Conservation (phyloP, 1,140 invertebrate species). For the Eumeta japonica region DNA sequence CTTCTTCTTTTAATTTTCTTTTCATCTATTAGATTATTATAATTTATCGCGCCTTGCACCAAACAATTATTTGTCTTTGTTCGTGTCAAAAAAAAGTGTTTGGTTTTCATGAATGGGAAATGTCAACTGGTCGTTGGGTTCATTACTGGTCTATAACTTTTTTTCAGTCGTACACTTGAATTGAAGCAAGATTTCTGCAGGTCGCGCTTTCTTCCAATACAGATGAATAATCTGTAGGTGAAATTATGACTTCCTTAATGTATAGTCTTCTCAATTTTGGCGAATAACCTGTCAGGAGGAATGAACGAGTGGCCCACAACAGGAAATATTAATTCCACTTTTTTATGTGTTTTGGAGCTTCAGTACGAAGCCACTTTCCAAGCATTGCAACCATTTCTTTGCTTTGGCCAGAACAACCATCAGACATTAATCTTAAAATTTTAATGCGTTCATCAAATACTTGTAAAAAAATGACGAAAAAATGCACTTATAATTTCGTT, state of each 20-base stretch:
- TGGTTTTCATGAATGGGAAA: slow-evolving; percentile 7
- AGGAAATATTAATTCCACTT: slow-evolving; percentile 24
- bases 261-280: slow-evolving; percentile 18
- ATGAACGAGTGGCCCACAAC: slow-evolving; percentile 24
- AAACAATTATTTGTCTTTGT: slow-evolving; percentile 7
- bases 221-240: slow-evolving; percentile 7
- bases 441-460: slow-evolving; percentile 4
- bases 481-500: too few species aligned
- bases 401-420: slow-evolving; percentile 13
- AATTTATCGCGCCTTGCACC: slow-evolving; percentile 5
- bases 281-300: slow-evolving; percentile 28
- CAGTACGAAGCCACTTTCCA: slow-evolving; percentile 15
- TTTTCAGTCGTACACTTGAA: slow-evolving; percentile 10
- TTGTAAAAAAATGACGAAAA: slow-evolving; percentile 17
- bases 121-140: slow-evolving; percentile 9
- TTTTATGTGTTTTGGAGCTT: slow-evolving; percentile 16
- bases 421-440: slow-evolving; percentile 6
- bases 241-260: slow-evolving; percentile 16
- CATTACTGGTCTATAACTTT: slow-evolving; percentile 5
- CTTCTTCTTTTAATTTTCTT: slow-evolving; percentile 5
- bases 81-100: slow-evolving; percentile 6
- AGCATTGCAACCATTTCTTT: slow-evolving; percentile 14
- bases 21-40: slow-evolving; percentile 4
- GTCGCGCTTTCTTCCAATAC: slow-evolving; percentile 9
- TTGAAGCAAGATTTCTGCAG: slow-evolving; percentile 4